Evolutionary conservation across 2,113 vertebrate species (phyloP).

Genomic region (Phyllopteryx taeniolatus): DNA sequence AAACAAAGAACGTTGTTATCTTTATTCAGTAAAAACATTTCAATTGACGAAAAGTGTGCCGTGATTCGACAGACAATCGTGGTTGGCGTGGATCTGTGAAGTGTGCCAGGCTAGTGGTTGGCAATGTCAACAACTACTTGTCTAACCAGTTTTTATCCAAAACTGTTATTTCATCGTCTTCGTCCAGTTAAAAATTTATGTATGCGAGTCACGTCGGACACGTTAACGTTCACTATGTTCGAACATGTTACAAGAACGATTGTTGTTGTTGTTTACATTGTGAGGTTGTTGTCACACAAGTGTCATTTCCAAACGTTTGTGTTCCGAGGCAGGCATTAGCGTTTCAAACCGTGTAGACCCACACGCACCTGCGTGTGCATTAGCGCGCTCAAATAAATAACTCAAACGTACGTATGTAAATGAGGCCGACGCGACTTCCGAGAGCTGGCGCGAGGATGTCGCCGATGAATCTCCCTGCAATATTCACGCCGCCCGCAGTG

Average conservation of each 20-base stretch:
- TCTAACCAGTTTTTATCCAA: background rate
- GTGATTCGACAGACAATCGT: too few species aligned
- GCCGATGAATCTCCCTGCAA: constrained; percentile 83
- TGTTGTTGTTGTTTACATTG: too few species aligned
- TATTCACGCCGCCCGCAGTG: constrained; percentile 86
- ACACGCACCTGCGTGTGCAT: background rate
- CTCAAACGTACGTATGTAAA: constrained; percentile 4
- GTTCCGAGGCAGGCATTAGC: background rate
- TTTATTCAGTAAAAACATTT: too few species aligned
- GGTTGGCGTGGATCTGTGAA: too few species aligned
- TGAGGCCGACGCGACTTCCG: background rate
- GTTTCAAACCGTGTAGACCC: background rate
- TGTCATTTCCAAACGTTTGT: background rate
- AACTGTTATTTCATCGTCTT: too few species aligned
- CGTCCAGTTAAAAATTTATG: background rate
- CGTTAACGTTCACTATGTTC: background rate
- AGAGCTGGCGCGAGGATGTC: constrained; percentile 52
- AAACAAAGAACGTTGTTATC: too few species aligned
- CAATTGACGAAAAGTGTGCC: too few species aligned
- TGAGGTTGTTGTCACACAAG: background rate
- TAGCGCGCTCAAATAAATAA: constrained; percentile 6
- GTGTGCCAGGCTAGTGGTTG: background rate
- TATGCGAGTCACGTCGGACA: background rate
- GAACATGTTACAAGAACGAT: background rate
- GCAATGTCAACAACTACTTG: background rate